Conservation (phyloP, 2,113 vertebrate species). For the Numenius arquata region DNA sequence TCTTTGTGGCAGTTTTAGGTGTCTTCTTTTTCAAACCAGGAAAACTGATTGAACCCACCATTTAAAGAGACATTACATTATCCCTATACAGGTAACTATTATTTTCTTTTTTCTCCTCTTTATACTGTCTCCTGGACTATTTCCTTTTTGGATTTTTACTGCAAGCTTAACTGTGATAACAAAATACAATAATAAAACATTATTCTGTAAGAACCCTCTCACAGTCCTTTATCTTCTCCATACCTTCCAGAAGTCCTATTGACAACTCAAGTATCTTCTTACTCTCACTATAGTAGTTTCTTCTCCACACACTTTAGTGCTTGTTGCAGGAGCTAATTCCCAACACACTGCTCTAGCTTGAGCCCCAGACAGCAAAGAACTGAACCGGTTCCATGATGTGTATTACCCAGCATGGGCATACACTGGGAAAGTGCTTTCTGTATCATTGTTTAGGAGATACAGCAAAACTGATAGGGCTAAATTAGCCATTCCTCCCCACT, state of each 20-base stretch:
- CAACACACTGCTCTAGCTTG: neutral
- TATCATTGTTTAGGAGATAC: neutral
- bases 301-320: neutral
- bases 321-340: neutral
- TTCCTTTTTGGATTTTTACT: neutral
- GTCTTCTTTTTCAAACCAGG: neutral
- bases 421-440: neutral
- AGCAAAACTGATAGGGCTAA: neutral
- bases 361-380: neutral
- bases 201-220: neutral
- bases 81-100: neutral
- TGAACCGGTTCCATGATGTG: neutral
- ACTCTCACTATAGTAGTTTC: neutral
- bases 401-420: neutral
- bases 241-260: neutral
- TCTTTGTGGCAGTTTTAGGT: neutral
- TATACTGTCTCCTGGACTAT: neutral
- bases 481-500: neutral
- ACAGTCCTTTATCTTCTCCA: neutral
- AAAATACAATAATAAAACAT: neutral
- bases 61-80: neutral
- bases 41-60: neutral
- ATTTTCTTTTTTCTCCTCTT: neutral
- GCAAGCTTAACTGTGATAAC: neutral
- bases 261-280: neutral